These are phyloP conservation scores for Geotrypetes seraphini DNA, from an alignment of 2,797 vertebrate species.

Conservation along the genomic window DNA sequence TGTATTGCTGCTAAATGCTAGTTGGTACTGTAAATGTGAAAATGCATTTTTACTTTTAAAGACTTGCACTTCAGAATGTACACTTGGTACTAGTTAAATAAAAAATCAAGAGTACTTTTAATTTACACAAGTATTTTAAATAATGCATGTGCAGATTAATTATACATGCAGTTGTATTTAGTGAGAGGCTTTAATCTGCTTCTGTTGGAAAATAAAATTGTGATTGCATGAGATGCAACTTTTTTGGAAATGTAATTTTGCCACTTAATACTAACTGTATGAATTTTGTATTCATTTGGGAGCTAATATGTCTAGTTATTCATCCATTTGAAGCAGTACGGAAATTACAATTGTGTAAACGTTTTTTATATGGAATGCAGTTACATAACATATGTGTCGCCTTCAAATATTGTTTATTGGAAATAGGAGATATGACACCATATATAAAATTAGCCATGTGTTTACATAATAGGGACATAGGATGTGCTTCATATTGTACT, in stretches of 20 bases:
- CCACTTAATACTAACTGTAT: slow-evolving; percentile 23
- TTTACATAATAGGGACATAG: slow-evolving; percentile 64
- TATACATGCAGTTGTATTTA: slow-evolving; percentile 18
- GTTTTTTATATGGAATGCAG: slow-evolving; percentile 33
- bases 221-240: slow-evolving; percentile 27
- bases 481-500: slow-evolving; percentile 62
- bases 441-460: slow-evolving; percentile 50
- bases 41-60: slow-evolving; percentile 20
- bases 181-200: too few relatives aligned
- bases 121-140: too few relatives aligned
- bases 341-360: slow-evolving; percentile 24
- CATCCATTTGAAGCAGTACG: slow-evolving; percentile 30
- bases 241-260: slow-evolving; percentile 30
- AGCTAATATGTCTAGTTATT: slow-evolving; percentile 26
- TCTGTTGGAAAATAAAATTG: slow-evolving; percentile 26
- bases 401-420: slow-evolving; percentile 40
- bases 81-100: slow-evolving; percentile 30
- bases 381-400: slow-evolving; percentile 32
- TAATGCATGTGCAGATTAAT: slow-evolving; percentile 13
- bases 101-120: slow-evolving; percentile 23
- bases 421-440: slow-evolving; percentile 38
- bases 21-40: slow-evolving; percentile 30
- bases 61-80: slow-evolving; percentile 25
- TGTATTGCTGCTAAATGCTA: slow-evolving; percentile 31
- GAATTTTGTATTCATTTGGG: slow-evolving; percentile 45